Evolutionary conservation across 2,888 invertebrate genomes (phyloP).

Genomic region (Agonopterix alstromeriana): DNA sequence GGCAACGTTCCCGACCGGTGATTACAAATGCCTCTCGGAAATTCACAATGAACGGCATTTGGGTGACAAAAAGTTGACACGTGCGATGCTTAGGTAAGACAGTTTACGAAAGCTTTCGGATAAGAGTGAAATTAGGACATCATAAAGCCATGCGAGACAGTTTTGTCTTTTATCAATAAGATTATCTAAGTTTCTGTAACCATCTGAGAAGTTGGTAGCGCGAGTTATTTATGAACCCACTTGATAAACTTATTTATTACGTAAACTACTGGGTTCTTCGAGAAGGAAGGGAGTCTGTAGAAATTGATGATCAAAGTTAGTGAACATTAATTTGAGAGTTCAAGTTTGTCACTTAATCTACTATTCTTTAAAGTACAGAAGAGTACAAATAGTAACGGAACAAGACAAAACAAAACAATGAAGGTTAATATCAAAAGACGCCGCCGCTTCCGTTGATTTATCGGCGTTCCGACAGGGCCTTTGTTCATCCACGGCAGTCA

Average conservation of each 20-base stretch:
- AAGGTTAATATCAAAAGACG: slow-evolving; percentile 49
- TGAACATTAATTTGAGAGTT: too few species aligned
- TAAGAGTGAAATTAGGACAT: slow-evolving; percentile 43
- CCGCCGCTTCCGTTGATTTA: slow-evolving; percentile 56
- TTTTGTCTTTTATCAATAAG: slow-evolving; percentile 5
- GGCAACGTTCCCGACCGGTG: not conserved
- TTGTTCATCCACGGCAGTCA: slow-evolving; percentile 43
- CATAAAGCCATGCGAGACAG: slow-evolving; percentile 15
- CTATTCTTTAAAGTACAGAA: too few species aligned
- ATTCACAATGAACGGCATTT: not conserved
- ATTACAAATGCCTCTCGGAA: not conserved
- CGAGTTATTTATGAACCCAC: too few species aligned
- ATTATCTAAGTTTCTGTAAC: too few species aligned
- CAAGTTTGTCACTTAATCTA: too few species aligned
- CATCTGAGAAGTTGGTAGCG: too few species aligned
- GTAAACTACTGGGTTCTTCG: too few species aligned
- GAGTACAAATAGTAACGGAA: too few species aligned
- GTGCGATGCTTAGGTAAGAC: slow-evolving; percentile 24
- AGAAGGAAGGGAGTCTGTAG: too few species aligned
- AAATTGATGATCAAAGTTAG: too few species aligned
- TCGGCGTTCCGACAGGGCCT: slow-evolving; percentile 41
- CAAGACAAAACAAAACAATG: slow-evolving; percentile 37
- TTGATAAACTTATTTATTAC: too few species aligned
- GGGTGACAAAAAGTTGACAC: slow-evolving; percentile 10
- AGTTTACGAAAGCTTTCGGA: slow-evolving; percentile 15